These are phyloP conservation scores for Tetrax tetrax DNA, from an alignment of 2,113 vertebrate genomes.

Conservation along the genomic window DNA sequence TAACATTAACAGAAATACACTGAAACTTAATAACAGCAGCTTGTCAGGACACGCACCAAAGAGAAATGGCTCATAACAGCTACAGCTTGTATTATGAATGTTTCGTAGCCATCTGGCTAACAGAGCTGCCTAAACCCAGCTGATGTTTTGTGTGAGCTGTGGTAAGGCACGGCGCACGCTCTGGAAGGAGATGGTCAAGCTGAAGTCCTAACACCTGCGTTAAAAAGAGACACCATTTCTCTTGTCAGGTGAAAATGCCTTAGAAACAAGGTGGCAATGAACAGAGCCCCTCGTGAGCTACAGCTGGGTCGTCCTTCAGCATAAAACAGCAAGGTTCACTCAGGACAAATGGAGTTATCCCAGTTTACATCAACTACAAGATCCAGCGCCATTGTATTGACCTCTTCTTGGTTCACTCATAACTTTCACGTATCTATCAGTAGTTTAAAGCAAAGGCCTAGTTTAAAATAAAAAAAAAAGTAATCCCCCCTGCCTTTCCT, in stretches of 20 bases:
- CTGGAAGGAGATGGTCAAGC: background rate
- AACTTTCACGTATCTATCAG: slow-evolving; percentile 35
- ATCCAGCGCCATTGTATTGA: background rate
- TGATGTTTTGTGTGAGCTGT: background rate
- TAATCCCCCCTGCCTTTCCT: slow-evolving; percentile 64
- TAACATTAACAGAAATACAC: slow-evolving; percentile 75
- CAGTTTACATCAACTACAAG: background rate
- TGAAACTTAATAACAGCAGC: slow-evolving; percentile 72
- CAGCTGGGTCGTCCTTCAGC: background rate
- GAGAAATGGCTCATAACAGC: slow-evolving; percentile 71
- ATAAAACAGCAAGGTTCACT: background rate
- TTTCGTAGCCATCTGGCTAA: slow-evolving; percentile 64
- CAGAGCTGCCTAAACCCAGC: slow-evolving; percentile 17
- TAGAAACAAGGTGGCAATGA: slow-evolving; percentile 22
- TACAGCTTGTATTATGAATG: slow-evolving; percentile 62
- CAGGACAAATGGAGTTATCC: background rate
- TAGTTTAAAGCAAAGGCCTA: slow-evolving; percentile 59
- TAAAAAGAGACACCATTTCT: background rate
- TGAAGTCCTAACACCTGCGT: background rate
- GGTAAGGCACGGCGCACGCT: background rate
- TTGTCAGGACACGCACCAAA: slow-evolving; percentile 67
- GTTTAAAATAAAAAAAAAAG: slow-evolving; percentile 45
- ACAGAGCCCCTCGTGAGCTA: background rate
- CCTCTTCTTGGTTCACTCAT: background rate
- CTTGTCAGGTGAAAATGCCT: slow-evolving; percentile 20